These are phyloP conservation scores for Cephus rjabovi DNA, from an alignment of 2,888 invertebrate genomes.

Conservation along the genomic window DNA sequence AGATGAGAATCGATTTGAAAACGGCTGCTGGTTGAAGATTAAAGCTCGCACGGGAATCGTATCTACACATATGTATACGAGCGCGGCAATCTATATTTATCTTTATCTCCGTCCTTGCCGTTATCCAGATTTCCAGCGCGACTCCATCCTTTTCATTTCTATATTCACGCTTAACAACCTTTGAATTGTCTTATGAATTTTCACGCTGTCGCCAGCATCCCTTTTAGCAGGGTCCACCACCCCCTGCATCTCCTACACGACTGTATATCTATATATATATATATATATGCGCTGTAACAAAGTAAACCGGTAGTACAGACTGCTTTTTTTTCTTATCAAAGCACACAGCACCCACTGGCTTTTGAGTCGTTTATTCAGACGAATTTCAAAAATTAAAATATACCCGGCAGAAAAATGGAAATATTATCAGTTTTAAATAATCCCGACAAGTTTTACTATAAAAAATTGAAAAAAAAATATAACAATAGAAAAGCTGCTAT, in stretches of 20 bases:
- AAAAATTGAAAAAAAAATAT: not conserved
- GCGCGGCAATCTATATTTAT: not conserved
- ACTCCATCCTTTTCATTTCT: not conserved
- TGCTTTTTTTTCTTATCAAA: too few species aligned
- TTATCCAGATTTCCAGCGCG: not conserved
- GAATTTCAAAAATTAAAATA: too few species aligned
- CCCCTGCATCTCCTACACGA: too few species aligned
- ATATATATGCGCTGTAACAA: not conserved
- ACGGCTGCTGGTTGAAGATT: not conserved
- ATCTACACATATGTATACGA: not conserved
- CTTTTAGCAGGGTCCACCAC: too few species aligned
- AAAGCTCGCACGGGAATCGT: not conserved
- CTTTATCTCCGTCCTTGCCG: not conserved
- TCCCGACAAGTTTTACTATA: too few species aligned
- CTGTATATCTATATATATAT: not conserved
- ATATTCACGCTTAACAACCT: not conserved
- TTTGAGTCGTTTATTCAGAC: not conserved
- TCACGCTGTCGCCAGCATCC: not conserved
- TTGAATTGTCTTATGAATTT: not conserved
- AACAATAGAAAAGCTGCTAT: not conserved
- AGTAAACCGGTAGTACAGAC: too few species aligned
- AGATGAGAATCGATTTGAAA: conserved; percentile 3
- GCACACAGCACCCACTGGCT: not conserved
- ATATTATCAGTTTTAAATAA: too few species aligned
- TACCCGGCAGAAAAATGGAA: too few species aligned